Evolutionary conservation across 2,888 invertebrate species (phyloP).

Genomic region (Orchesellides sinensis): DNA sequence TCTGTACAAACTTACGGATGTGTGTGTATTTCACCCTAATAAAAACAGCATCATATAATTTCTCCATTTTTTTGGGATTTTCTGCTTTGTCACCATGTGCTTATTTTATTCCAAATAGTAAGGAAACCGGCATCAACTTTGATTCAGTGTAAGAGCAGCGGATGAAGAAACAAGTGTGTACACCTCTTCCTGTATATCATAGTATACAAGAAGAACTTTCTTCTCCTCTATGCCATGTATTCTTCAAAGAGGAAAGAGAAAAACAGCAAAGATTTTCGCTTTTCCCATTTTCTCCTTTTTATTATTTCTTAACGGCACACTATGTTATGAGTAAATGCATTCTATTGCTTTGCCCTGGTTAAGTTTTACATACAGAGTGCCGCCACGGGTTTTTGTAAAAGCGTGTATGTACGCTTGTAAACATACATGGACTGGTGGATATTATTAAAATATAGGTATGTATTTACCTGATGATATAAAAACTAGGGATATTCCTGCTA

Average conservation of each 20-base stretch:
- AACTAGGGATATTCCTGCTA: background rate
- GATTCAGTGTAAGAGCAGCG: no score
- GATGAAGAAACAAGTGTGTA: no score
- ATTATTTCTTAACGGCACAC: background rate
- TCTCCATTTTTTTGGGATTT: no score
- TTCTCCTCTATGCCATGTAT: background rate
- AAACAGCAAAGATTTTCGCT: conserved; percentile 2
- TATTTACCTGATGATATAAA: background rate
- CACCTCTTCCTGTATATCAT: no score
- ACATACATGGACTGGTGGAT: no score
- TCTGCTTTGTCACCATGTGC: no score
- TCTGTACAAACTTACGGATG: conserved; percentile 4
- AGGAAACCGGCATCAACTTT: no score
- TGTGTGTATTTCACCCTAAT: conserved; percentile 15
- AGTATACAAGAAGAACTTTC: no score
- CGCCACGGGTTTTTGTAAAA: background rate
- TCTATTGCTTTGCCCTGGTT: background rate
- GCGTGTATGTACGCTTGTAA: background rate
- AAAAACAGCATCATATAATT: no score
- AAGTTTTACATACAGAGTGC: no score
- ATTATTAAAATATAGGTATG: background rate
- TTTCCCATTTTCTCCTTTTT: background rate
- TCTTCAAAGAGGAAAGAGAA: conserved; percentile 1
- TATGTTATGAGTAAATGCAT: background rate
- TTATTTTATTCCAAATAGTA: no score